Conservation (phyloP, 2,113 vertebrate species). For the Nyctibius bracteatus region DNA sequence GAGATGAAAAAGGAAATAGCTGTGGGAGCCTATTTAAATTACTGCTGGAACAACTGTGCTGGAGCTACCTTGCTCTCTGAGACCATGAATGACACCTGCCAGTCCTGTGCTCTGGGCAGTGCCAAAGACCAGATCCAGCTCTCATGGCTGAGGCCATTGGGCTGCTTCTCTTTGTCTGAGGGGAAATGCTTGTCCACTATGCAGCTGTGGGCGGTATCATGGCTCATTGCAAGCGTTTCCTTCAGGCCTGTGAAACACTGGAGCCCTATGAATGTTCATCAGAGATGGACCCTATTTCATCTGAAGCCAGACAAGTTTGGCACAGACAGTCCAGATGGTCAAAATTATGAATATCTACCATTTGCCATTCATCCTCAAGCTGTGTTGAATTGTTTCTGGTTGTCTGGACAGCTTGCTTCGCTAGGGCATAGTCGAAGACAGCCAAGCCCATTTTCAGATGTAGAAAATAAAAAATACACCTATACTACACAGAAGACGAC, state of each 20-base stretch:
- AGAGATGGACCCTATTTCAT: neutral
- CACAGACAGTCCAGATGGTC: neutral
- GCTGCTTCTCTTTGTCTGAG: neutral
- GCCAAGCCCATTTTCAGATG: neutral
- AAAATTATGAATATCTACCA: neutral
- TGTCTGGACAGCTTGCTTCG: neutral
- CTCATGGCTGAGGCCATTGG: neutral
- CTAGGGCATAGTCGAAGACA: neutral
- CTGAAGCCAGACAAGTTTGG: neutral
- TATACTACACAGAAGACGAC: neutral
- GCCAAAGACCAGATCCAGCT: neutral
- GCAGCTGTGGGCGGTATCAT: neutral
- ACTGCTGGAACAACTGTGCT: neutral
- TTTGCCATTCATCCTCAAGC: neutral
- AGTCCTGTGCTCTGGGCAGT: neutral
- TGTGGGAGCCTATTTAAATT: neutral
- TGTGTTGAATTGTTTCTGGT: neutral
- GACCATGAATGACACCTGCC: neutral
- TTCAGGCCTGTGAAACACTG: neutral
- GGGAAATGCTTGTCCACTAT: neutral
- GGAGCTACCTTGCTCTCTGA: accelerated
- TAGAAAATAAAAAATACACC: neutral
- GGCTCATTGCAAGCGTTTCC: neutral
- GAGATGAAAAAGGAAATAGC: neutral
- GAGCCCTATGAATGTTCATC: accelerated